Conservation (phyloP, 2,888 invertebrate species). For the Tryphoninae sp. region DNA sequence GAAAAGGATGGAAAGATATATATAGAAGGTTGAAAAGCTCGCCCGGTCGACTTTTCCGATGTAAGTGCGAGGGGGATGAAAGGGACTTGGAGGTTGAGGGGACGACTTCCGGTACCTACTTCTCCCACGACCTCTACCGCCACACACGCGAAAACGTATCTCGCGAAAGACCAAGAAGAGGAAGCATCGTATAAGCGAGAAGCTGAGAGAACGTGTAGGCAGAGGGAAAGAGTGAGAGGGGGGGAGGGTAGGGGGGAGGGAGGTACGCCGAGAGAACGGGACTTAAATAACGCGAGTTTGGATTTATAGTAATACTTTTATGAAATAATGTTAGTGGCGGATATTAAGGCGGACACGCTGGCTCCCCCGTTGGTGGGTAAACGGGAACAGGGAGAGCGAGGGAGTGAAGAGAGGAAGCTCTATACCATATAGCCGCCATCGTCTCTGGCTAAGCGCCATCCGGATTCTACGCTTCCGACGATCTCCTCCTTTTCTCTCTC, state of each 20-base stretch:
- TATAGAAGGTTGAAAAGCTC: constrained; percentile 4
- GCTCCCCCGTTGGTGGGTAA: constrained; percentile 44
- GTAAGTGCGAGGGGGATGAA: constrained; percentile 26
- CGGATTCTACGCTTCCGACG: constrained; percentile 68
- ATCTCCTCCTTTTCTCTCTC: constrained; percentile 63
- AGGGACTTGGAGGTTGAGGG: not conserved
- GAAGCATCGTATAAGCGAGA: constrained; percentile 21
- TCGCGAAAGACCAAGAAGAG: constrained; percentile 46
- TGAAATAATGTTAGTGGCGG: constrained; percentile 82
- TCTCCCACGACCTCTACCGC: constrained; percentile 36
- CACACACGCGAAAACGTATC: constrained; percentile 46
- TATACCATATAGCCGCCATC: not conserved
- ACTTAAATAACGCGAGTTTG: constrained; percentile 80
- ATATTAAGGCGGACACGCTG: constrained; percentile 80
- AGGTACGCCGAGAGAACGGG: constrained; percentile 62
- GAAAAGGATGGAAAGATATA: constrained; percentile 8
- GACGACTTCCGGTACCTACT: constrained; percentile 22
- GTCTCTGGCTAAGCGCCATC: constrained; percentile 75
- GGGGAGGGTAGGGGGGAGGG: constrained; percentile 12
- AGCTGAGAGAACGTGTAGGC: constrained; percentile 42
- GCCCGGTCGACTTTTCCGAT: constrained; percentile 1
- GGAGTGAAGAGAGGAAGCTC: constrained; percentile 23
- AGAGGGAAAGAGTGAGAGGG: constrained; percentile 13
- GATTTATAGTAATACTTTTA: constrained; percentile 82
- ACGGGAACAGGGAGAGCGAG: constrained; percentile 27